phyloP scores from a whole-genome alignment of 1,140 invertebrate genomes.

The Drosophila serrata region DNA sequence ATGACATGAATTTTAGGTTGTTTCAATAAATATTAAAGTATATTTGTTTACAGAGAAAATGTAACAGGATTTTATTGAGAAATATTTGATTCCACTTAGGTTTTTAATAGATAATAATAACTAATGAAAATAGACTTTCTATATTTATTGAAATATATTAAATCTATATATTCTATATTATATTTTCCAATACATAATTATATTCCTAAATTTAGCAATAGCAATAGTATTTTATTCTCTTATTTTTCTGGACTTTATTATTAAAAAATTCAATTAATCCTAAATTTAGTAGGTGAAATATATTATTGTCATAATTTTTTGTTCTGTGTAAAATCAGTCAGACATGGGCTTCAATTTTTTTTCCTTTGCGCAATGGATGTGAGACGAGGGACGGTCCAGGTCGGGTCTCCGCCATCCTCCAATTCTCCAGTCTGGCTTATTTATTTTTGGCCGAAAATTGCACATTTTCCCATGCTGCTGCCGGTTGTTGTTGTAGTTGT shows the following conservation, averaged over 20 bases:
- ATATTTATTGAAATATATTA: background rate
- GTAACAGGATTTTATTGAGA: background rate
- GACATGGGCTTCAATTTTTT: constrained; percentile 46
- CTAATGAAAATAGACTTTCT: background rate
- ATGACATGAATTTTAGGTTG: background rate
- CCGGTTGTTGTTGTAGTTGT: constrained; percentile 40
- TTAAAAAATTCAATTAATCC: no score
- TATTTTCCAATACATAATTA: background rate
- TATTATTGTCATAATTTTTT: background rate
- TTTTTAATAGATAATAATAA: background rate
- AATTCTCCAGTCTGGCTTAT: constrained; percentile 71
- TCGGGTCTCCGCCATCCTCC: constrained; percentile 40
- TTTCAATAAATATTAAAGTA: background rate
- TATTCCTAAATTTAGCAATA: background rate
- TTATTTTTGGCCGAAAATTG: constrained; percentile 83
- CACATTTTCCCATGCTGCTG: constrained; percentile 78
- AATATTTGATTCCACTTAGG: background rate
- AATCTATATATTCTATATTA: background rate
- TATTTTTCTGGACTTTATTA: background rate
- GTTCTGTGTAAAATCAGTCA: constrained; percentile 15
- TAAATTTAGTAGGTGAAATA: no score
- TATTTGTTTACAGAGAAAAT: background rate
- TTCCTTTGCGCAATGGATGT: constrained; percentile 73
- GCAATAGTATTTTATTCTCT: background rate
- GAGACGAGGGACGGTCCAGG: constrained; percentile 76